Evolutionary conservation across 1,140 invertebrate genomes (phyloP), one percentile per base, ranked within the genome.

Genomic region (Cydia fagiglandana): DNA sequence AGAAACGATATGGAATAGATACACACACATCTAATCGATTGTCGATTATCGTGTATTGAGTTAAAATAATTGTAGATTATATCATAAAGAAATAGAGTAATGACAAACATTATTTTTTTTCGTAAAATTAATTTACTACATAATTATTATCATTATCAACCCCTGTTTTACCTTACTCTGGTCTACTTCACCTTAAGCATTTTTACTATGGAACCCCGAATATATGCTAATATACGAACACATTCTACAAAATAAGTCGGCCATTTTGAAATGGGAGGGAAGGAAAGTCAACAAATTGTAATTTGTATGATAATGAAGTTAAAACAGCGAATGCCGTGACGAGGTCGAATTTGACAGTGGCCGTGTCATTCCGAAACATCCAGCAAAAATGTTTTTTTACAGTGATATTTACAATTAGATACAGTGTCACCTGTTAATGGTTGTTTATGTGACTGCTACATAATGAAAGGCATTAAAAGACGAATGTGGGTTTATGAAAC

Each of bases 271-370:
- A 76, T 73, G 77, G 76, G 73, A 56, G 24, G 73, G 66, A 75
- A 68, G 70, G 64, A 77, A 81, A 76, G 78, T 78, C 79, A 82
- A 82, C 79, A 82, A 82, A 78, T 83, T 81, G 79, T 83, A 83
- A 83, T 83, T 83, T 81, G 70, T 79, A 83, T 83, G 79, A 77
- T 83, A 83, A 83, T 83, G 81, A 83, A 75, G 75, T 45, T 70
- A 70, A 70, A 76, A 73, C 66, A 61, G 73, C 20, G 64, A 70
- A 17, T 79, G 78, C 41, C 79, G 77, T 79, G 79, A 77, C 76
- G 74, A 47, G 20, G 28, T 76, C 68, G 68, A 75, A 78, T 78
- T 75, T 78, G 66, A 61, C 56, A 61, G 56, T 10, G 10, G 47
- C 34, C 45, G 30, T 68, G 17, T 47, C 17, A 20, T 45, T 64